Conservation (phyloP, 2,797 vertebrate genomes). For the Morelia viridis region DNA sequence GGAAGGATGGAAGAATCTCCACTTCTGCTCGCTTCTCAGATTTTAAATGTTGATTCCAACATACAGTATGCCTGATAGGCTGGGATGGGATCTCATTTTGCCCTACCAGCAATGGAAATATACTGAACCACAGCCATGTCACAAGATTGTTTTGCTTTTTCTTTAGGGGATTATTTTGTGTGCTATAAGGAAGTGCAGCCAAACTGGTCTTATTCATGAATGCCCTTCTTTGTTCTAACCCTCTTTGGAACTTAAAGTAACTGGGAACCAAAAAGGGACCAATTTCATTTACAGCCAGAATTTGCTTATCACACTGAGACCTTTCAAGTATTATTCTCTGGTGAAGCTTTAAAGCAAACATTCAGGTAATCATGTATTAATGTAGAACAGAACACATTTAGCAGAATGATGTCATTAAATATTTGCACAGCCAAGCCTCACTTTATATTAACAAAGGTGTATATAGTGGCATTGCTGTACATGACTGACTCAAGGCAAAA, state of each 20-base stretch:
- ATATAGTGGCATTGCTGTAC: neutral
- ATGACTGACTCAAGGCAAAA: slow-evolving; percentile 31
- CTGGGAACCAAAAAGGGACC: slow-evolving; percentile 8
- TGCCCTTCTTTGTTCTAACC: slow-evolving; percentile 46
- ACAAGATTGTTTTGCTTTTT: slow-evolving; percentile 26
- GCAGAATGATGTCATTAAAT: slow-evolving; percentile 30
- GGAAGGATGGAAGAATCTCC: slow-evolving; percentile 20
- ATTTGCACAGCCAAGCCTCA: slow-evolving; percentile 33
- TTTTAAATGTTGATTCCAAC: slow-evolving; percentile 26
- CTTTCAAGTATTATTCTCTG: neutral
- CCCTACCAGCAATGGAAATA: neutral
- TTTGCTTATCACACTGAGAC: slow-evolving; percentile 30
- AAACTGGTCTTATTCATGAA: slow-evolving; percentile 24
- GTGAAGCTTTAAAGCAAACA: slow-evolving; percentile 28
- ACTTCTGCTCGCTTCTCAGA: slow-evolving; percentile 33
- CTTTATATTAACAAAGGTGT: slow-evolving; percentile 42
- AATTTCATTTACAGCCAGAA: slow-evolving; percentile 16
- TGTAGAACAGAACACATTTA: slow-evolving; percentile 9
- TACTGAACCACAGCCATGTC: neutral
- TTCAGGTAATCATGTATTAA: slow-evolving; percentile 9
- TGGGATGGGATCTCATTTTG: slow-evolving; percentile 6
- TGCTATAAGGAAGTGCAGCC: slow-evolving; percentile 22
- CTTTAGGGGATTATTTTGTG: slow-evolving; percentile 35
- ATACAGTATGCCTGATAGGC: neutral
- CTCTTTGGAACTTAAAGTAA: slow-evolving; percentile 19